These are phyloP conservation scores for Desoria tigrina DNA, from an alignment of 2,888 invertebrate species.

Conservation along the genomic window DNA sequence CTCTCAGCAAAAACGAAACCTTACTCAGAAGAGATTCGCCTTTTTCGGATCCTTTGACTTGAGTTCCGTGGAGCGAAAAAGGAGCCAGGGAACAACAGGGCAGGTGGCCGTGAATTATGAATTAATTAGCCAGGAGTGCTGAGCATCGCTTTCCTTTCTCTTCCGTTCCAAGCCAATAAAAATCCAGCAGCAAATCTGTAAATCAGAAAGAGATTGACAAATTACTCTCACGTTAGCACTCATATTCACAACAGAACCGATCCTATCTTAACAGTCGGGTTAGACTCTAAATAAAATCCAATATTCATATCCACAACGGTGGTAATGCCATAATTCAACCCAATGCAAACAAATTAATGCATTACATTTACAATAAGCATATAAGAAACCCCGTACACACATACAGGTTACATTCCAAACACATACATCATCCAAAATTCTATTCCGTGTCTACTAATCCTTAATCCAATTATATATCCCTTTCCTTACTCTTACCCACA, in stretches of 20 bases:
- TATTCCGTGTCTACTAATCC: background rate
- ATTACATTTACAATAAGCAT: no score
- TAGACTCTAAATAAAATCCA: no score
- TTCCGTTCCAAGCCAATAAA: background rate
- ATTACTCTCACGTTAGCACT: no score
- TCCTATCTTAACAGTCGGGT: no score
- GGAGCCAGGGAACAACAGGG: background rate
- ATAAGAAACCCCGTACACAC: no score
- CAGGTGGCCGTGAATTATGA: slow-evolving; percentile 18
- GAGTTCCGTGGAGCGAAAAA: background rate
- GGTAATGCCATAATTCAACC: no score
- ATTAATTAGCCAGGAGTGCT: slow-evolving; percentile 18
- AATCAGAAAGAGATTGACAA: no score
- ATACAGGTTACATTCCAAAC: background rate
- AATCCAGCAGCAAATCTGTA: slow-evolving; percentile 3
- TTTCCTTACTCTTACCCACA: no score
- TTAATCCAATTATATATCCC: no score
- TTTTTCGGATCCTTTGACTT: background rate
- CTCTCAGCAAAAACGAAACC: slow-evolving; percentile 18
- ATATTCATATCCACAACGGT: no score
- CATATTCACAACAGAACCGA: no score
- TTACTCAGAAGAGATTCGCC: slow-evolving; percentile 6
- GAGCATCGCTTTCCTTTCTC: slow-evolving; percentile 9
- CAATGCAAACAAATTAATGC: no score
- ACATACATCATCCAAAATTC: background rate